A percentile compares a stretch with the other conserved stretches of the same genome.
Evolutionary conservation across 2,797 vertebrate genomes (phyloP).

Genomic region (Lithobates pipiens): DNA sequence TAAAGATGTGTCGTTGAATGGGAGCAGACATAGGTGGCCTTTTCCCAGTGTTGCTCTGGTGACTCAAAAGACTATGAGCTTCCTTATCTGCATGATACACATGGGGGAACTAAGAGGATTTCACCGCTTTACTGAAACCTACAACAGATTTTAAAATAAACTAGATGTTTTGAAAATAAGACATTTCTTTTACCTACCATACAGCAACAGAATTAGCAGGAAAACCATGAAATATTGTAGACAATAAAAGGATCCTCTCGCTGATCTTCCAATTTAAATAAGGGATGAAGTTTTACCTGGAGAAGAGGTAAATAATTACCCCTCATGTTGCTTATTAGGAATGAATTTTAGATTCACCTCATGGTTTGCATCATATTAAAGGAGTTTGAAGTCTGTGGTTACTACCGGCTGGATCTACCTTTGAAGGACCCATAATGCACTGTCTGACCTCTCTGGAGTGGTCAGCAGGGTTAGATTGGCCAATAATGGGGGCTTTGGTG

Average conservation of each 20-base stretch:
- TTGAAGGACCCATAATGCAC: no score
- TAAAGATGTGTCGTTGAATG: constrained; percentile 31
- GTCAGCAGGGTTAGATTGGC: no score
- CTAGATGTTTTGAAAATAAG: constrained; percentile 10
- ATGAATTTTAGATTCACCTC: no score
- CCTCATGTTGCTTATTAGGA: no score
- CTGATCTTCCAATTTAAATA: background rate
- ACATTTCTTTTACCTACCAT: background rate
- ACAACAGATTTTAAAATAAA: constrained; percentile 40
- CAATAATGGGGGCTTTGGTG: no score
- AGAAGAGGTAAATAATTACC: no score
- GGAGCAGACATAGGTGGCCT: constrained; percentile 29
- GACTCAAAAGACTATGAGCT: constrained; percentile 5
- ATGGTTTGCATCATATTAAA: no score
- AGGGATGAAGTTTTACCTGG: background rate
- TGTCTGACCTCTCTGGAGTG: no score
- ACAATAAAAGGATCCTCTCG: background rate
- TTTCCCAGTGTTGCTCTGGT: constrained; percentile 25
- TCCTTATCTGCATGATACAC: constrained; percentile 42
- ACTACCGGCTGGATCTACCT: no score
- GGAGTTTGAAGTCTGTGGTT: no score
- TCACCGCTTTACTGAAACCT: constrained; percentile 28
- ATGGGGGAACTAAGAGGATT: constrained; percentile 46
- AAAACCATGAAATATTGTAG: background rate
- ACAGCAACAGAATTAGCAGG: background rate